Evolutionary conservation across 2,797 vertebrate species (phyloP), one percentile per base, ranked within the genome.

Genomic region (Thaleichthys pacificus): DNA sequence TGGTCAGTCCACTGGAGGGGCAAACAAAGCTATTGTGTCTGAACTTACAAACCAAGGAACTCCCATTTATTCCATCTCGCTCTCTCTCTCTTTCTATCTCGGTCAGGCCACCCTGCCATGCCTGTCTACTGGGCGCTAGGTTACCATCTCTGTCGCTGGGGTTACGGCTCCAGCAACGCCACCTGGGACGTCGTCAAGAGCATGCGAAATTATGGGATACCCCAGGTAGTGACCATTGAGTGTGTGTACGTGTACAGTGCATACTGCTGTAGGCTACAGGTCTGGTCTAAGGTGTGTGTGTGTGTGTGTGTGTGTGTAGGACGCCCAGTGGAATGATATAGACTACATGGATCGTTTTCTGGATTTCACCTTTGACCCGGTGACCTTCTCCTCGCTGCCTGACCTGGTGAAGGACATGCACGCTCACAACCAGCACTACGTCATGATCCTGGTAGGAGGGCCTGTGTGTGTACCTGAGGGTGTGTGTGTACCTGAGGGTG

Each of bases 71-170:
- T 42, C 14, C 14, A 0, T 17, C 15, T 38, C 12, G 21, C 30
- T 21, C n/a, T 19, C 28, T 19, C 30, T 17, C 12, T 22, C 14
- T n/a, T 0, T 17, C 74, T 22, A 0, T 17, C 12, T 22, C 17
- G 5, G 1, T 19, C 74, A 94, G 93, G 93, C 26, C 90, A 86
- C 51, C 96, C 96, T 0, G 90, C 94, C 3, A 96, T 97, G 96
- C 96, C 96, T 0, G 80, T 95, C 11, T 90, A 93, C 79, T 97
- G 96, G 96, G 95, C 93, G 0, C 80, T 97, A 0, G 96, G 96
- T 1, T 96, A 95, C 85, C 96, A 97, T 38, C 94, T 97, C 58
- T 96, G 96, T 76, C 94, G 96, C 72, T 97, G 96, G 96, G 96
- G 96, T 17, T 96, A 95, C 0, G 74, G 87, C 30, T 89, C 91